These are phyloP conservation scores for Lethocerus indicus DNA, from an alignment of 1,140 invertebrate genomes.

Conservation along the genomic window DNA sequence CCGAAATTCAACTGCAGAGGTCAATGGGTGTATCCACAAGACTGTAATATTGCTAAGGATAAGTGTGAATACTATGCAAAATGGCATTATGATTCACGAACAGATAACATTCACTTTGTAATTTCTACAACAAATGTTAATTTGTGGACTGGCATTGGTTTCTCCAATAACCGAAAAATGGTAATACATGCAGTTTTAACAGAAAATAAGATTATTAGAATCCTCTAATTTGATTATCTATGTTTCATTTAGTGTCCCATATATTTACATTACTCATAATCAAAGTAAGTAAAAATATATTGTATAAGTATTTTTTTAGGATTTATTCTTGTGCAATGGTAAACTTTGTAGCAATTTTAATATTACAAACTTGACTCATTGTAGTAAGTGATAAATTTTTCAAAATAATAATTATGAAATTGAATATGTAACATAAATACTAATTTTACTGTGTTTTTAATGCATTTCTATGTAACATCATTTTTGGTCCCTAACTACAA, in stretches of 20 bases:
- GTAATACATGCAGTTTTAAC: slow-evolving; percentile 27
- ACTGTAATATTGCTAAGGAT: slow-evolving; percentile 45
- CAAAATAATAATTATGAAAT: too few species aligned
- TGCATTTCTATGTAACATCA: too few species aligned
- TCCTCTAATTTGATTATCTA: too few species aligned
- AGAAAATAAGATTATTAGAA: too few species aligned
- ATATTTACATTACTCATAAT: background rate
- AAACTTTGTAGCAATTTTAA: too few species aligned
- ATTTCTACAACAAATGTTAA: slow-evolving; percentile 66
- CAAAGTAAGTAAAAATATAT: background rate
- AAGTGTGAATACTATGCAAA: slow-evolving; percentile 68
- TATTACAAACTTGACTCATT: too few species aligned
- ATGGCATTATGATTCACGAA: slow-evolving; percentile 64
- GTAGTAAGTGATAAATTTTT: too few species aligned
- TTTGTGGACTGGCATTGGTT: slow-evolving; percentile 87
- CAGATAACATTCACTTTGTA: slow-evolving; percentile 69
- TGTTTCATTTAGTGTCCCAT: background rate
- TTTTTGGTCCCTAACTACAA: too few species aligned
- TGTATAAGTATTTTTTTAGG: background rate
- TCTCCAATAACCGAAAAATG: slow-evolving; percentile 76
- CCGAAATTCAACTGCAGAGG: slow-evolving; percentile 37
- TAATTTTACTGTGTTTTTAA: too few species aligned
- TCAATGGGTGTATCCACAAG: slow-evolving; percentile 56
- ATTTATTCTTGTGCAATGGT: background rate
- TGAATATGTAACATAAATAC: too few species aligned